Evolutionary conservation across 2,797 vertebrate genomes (phyloP).

Genomic region (Bovichtus variegatus): DNA sequence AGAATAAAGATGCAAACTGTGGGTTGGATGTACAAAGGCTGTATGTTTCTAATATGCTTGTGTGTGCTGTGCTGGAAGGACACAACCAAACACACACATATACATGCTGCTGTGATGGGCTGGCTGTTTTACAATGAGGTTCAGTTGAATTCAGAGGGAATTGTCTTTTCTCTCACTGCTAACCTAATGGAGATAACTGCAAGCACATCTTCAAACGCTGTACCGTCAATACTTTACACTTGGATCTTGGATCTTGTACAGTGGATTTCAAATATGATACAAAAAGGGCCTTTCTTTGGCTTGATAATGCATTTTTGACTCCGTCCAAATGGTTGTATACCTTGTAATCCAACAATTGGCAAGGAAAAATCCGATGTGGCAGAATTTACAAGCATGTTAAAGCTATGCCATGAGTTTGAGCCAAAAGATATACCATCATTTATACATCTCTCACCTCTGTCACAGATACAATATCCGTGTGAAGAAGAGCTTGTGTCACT

Average conservation of each 20-base stretch:
- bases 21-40: conserved; percentile 41
- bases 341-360: not conserved
- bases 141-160: conserved; percentile 50
- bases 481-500: not conserved
- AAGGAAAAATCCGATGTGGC: not conserved
- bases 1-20: conserved; percentile 49
- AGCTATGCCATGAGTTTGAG: not conserved
- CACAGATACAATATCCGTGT: not conserved
- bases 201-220: not conserved
- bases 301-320: not conserved
- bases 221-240: not conserved
- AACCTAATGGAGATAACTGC: conserved; percentile 13
- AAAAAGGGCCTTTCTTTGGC: not conserved
- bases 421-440: not conserved
- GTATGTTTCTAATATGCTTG: conserved; percentile 21
- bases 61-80: conserved; percentile 3
- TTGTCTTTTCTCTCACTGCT: not conserved
- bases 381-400: not conserved
- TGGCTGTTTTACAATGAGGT: conserved; percentile 27
- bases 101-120: conserved; percentile 28
- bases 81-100: conserved; percentile 5
- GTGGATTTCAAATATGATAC: not conserved
- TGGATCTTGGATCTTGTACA: too few species aligned
- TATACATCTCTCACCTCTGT: not conserved
- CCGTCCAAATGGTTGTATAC: not conserved